Base-by-base conservation (phyloP, 2,113 vertebrate genomes). In the Neodon shergylaensis region DNA sequence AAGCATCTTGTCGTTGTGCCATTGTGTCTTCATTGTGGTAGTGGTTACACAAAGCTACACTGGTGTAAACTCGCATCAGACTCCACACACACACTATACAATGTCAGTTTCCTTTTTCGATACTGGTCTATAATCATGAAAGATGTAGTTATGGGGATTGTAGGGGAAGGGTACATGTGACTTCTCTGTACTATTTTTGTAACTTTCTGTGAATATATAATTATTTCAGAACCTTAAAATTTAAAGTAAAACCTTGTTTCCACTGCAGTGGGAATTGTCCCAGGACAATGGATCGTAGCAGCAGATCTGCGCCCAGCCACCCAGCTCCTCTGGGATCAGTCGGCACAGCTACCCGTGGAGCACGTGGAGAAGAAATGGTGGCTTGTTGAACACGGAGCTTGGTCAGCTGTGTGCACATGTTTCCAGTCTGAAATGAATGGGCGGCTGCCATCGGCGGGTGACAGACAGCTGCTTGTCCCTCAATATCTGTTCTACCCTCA, bases 211-310 rank as follows among this genome's bases (percentile, higher is more conserved):
- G 17, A 83, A 87, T 58, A 42, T 36, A 13, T 90, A 90, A 90
- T 96, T 89, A 85, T 93, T 94, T 61, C n/a, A 91, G 93, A 63
- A 89, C 39, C 76, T 68, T 33, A 85, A 92, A 74, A 86, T 36
- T 88, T 61, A 47, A 86, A 89, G 58, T 14, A 87, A 36, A 72
- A 26, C 39, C n/a, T 78, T 2, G 3, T 21, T 92, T 93, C 22
- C 26, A 39, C n/a, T 36, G n/a, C 28, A 26, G 1, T 66, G 77
- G 93, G 77, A 81, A 76, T 8, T 72, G 66, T 22, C 31, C 85
- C 49, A 87, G 28, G 63, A 68, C 17, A 24, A 63, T 5, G n/a
- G 63, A 14, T 81, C 54, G 5, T 31, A 44, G 26, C 47, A 74
- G 58, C n/a, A 63, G 31, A 78, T 14, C 14, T 5, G 5, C 44